Evolutionary conservation across 1,140 invertebrate species (phyloP).

Genomic region (Leucophenga varia): DNA sequence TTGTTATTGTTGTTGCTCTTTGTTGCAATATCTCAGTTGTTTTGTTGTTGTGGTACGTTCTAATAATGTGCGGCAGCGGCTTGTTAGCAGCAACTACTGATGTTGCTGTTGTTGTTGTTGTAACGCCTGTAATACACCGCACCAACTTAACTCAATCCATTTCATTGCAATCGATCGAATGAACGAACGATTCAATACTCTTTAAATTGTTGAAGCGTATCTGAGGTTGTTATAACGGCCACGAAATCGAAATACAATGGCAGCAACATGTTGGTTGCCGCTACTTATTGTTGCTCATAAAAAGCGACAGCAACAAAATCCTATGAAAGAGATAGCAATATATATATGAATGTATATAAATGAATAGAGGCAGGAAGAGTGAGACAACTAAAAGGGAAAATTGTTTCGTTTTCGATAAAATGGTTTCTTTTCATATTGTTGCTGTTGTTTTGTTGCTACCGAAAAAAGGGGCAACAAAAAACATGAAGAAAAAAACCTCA

Average conservation of each 20-base stretch:
- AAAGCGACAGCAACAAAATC: slow-evolving; percentile 23
- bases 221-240: slow-evolving; percentile 30
- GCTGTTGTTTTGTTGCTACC: not conserved
- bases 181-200: too few species aligned
- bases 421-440: slow-evolving; percentile 12
- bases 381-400: slow-evolving; percentile 31
- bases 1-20: not conserved
- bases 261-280: slow-evolving; percentile 3
- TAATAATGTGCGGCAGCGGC: slow-evolving; percentile 30
- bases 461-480: not conserved
- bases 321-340: not conserved
- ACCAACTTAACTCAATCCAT: too few species aligned
- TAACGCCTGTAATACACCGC: too few species aligned
- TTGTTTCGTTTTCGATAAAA: slow-evolving; percentile 21
- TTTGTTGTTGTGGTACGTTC: slow-evolving; percentile 18
- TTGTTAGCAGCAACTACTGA: too few species aligned
- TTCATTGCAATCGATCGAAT: too few species aligned
- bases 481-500: slow-evolving; percentile 9
- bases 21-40: slow-evolving; percentile 7
- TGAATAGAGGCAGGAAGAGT: not conserved
- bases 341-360: too few species aligned
- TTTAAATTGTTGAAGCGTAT: too few species aligned
- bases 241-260: slow-evolving; percentile 34
- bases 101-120: too few species aligned
- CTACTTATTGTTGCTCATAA: too few species aligned